Percentiles rank a stretch among this genome's conserved stretches.
Conservation (phyloP, 2,888 invertebrate genomes). For the Diplazon laetatorius region DNA sequence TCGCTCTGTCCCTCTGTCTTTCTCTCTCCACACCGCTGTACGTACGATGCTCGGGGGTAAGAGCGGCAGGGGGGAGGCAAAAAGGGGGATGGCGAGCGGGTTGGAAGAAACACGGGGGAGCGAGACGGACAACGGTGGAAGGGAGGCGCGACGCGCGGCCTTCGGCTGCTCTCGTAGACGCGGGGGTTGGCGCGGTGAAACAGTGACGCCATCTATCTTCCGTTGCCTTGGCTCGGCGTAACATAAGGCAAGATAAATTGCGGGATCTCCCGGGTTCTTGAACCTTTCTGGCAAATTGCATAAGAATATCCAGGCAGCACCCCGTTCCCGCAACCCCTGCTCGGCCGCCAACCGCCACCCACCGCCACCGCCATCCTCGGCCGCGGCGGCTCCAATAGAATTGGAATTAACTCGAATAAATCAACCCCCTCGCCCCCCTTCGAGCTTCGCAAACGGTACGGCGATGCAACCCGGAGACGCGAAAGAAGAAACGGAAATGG, state of each 20-base stretch:
- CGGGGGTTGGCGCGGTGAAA: slow-evolving; percentile 72
- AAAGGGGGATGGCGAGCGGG: slow-evolving; percentile 36
- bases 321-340: slow-evolving; percentile 66
- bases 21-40: slow-evolving; percentile 16
- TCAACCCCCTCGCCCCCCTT: slow-evolving; percentile 75
- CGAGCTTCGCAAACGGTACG: slow-evolving; percentile 74
- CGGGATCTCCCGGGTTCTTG: slow-evolving; percentile 83
- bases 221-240: slow-evolving; percentile 83
- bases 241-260: slow-evolving; percentile 83
- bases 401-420: slow-evolving; percentile 82
- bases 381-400: slow-evolving; percentile 82
- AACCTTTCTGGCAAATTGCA: slow-evolving; percentile 83
- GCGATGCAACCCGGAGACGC: slow-evolving; percentile 43
- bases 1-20: too few relatives aligned
- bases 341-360: slow-evolving; percentile 65
- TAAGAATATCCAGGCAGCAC: slow-evolving; percentile 82
- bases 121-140: slow-evolving; percentile 42
- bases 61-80: too few relatives aligned
- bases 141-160: slow-evolving; percentile 62
- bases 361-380: slow-evolving; percentile 64
- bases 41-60: slow-evolving; percentile 47
- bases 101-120: slow-evolving; percentile 33
- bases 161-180: slow-evolving; percentile 63
- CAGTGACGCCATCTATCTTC: slow-evolving; percentile 83
- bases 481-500: slow-evolving; percentile 64